Base-by-base conservation (phyloP, 2,888 invertebrate species). In the Caradrina kadenii region DNA sequence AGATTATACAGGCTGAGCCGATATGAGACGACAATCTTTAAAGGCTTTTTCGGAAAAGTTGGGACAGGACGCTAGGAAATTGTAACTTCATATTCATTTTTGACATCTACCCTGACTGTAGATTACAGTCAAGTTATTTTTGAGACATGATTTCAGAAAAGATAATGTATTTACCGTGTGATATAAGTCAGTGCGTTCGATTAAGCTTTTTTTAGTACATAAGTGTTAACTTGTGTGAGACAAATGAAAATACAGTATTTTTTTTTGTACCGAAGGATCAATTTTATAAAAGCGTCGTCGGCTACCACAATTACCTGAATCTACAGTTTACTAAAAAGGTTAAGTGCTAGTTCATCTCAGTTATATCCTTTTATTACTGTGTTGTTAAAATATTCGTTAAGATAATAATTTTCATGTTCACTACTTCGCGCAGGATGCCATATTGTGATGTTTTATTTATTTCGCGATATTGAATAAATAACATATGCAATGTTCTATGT, bases 401-500 rank as follows among this genome's bases (percentile, higher is more conserved):
- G 45, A 42, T 60, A 63, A 66, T 53, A 26, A 19, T 68, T 50
- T n/a, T 19, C 22, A 63, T 54, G 49, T 52, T 17, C 22, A 21
- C 35, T 7, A 61, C 15, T 26, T 31, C 39, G 17, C 39, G 4
- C 11, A 49, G n/a, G 35, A 19, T 11, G 15, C 17, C 17, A 45
- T 48, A 49, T 50, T 31, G 21, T 39, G 10, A 58, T 53, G 50
- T 59, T 71, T 62, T 64, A 64, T 64, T 76, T 73, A 58, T 73
- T 63, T 48, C 22, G 26, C 58, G 49, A 22, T 62, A 68, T 54
- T 52, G 26, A 62, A 76, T 71, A 54, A 54, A 59, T 59, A 65
- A 48, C 35, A 59, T 50, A 63, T 66, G 59, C 13, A 35, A 52
- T 50, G 49, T 26, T 35, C 13, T 31, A 60, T 72, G 63, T 73